phyloP scores from a whole-genome alignment of 2,797 vertebrate genomes.

The Microctenopoma stevenorrisi region DNA sequence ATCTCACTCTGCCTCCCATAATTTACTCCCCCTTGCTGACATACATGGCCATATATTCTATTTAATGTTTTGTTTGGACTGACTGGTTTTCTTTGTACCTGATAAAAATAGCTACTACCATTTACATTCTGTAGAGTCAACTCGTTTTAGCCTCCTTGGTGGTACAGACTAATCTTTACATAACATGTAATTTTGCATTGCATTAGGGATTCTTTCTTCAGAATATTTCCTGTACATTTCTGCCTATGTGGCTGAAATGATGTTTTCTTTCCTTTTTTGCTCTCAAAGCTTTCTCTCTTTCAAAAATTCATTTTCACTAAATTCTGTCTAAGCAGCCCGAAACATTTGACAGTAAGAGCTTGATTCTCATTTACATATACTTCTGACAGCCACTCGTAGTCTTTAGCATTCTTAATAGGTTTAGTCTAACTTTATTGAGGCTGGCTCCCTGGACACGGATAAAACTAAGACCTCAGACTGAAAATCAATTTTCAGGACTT shows the following conservation, averaged over 20 bases:
- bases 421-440: constrained; percentile 46
- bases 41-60: constrained; percentile 13
- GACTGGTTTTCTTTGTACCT: background rate
- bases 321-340: constrained; percentile 4
- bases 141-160: constrained; percentile 39
- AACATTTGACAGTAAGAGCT: constrained; percentile 19
- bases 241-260: background rate
- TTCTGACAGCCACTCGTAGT: constrained; percentile 32
- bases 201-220: constrained; percentile 28
- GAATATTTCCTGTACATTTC: constrained; percentile 16
- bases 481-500: constrained; percentile 69
- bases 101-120: constrained; percentile 50
- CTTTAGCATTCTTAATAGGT: constrained; percentile 51
- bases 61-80: constrained; percentile 35
- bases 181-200: constrained; percentile 56
- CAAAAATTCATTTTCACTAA: background rate
- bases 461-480: constrained; percentile 40
- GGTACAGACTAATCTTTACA: constrained; percentile 47
- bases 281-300: constrained; percentile 13
- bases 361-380: constrained; percentile 48
- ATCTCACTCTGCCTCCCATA: constrained; percentile 32
- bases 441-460: constrained; percentile 35
- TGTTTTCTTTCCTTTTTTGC: constrained; percentile 12
- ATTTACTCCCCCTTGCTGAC: constrained; percentile 33
- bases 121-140: constrained; percentile 33